These are phyloP conservation scores for Sebastes schlegelii DNA, from an alignment of 2,113 vertebrate genomes.

Conservation along the genomic window DNA sequence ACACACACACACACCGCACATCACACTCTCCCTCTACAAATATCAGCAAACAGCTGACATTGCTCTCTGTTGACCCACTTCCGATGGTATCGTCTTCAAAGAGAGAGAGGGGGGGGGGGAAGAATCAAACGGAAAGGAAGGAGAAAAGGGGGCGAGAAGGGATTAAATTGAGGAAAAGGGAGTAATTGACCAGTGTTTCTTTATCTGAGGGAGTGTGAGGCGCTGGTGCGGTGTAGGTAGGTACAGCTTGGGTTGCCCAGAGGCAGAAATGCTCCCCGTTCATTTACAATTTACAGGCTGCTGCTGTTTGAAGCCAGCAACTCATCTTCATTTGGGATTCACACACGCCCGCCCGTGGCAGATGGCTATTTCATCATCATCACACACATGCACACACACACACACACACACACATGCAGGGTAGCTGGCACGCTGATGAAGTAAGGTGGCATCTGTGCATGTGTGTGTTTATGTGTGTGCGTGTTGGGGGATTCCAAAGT, in stretches of 20 bases:
- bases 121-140: constrained; percentile 44
- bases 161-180: constrained; percentile 60
- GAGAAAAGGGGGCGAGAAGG: constrained; percentile 22
- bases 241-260: constrained; percentile 48
- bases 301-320: constrained; percentile 67
- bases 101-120: constrained; percentile 1
- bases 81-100: constrained; percentile 72
- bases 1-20: constrained; percentile 13
- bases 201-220: constrained; percentile 48
- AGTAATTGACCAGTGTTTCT: constrained; percentile 67
- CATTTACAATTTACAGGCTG: constrained; percentile 70
- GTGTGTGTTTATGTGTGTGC: constrained; percentile 7
- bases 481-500: constrained; percentile 50
- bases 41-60: constrained; percentile 72
- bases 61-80: constrained; percentile 75
- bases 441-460: constrained; percentile 36
- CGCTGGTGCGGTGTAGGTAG: constrained; percentile 20
- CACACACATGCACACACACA: constrained; percentile 16
- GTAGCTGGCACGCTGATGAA: constrained; percentile 44
- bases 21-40: constrained; percentile 46
- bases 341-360: constrained; percentile 67
- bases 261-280: constrained; percentile 60
- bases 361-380: constrained; percentile 78
- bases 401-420: constrained; percentile 11
- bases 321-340: constrained; percentile 78